Evolutionary conservation across 1,140 invertebrate genomes (phyloP), one percentile per base, ranked within the genome.

Genomic region (Pomacea maculata): DNA sequence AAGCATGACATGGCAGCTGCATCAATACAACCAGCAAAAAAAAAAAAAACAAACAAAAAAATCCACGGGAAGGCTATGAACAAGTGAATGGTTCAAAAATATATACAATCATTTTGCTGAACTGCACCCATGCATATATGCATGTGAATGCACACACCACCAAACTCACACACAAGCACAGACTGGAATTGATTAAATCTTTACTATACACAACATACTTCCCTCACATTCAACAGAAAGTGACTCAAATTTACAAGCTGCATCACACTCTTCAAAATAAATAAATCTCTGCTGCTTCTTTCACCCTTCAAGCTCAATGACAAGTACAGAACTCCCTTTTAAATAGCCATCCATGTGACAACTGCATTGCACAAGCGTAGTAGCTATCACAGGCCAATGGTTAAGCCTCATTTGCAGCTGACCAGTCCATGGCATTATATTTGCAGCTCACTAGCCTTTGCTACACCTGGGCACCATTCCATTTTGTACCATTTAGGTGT

Each of bases 111-210:
- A 61, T 61, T 61, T 45, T 45, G 34, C 34, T 45, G 34, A 45
- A 45, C 6, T 45, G 12, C 61, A 34, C 61, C 29, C 75, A 76
- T 29, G 21, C 54, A 57, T 17, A 75, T 25, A 17, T 61, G 64
- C 75, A 76, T 63, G 57, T 29, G 63, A 6, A 64, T 65, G 67
- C 34, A 61, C 75, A 45, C 55, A 52, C 55, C 45, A n/a, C 14
- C 55, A 68, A 21, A 77, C 52, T 65, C 12, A 68, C 71, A 29
- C 71, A 73, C 71, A 73, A 17, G 17, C 71, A 57, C 71, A 73
- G 29, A 73, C 71, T 45, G 57, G 57, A 61, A 61, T 61, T 14
- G 57, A 17, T 61, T 61, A 61, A 61, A 61, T 61, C 34, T 45
- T 45, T 6, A 45, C 34, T 45, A 4, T 6, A 45, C 34, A 45